Percentiles rank a stretch among this genome's conserved stretches.
Evolutionary conservation across 2,113 vertebrate species (phyloP).

Genomic region (Saccopteryx bilineata): DNA sequence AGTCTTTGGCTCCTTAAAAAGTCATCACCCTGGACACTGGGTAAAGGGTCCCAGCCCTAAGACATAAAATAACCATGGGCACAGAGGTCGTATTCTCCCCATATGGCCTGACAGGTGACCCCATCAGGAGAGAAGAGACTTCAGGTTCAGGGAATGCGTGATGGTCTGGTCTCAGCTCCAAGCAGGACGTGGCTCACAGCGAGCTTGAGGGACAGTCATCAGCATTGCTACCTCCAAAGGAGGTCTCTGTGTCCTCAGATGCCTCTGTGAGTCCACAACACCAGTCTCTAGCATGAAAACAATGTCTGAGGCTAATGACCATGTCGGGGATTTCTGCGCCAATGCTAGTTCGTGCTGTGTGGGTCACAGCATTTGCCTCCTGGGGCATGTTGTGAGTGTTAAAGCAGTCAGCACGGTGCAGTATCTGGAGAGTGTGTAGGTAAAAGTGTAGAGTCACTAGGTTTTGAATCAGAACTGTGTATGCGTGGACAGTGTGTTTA

Average conservation of each 20-base stretch:
- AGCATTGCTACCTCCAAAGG: not conserved
- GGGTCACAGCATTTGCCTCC: not conserved
- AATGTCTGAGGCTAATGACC: not conserved
- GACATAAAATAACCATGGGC: not conserved
- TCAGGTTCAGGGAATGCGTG: not conserved
- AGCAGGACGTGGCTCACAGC: not conserved
- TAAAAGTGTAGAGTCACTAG: not conserved
- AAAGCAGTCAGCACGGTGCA: not conserved
- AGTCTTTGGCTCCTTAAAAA: not conserved
- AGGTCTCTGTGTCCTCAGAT: not conserved
- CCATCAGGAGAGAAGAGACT: not conserved
- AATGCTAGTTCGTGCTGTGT: fast-evolving
- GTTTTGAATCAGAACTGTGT: not conserved
- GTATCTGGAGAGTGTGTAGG: not conserved
- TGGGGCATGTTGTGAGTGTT: not conserved
- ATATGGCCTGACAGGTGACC: not conserved
- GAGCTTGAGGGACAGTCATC: not conserved
- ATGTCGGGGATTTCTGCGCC: not conserved
- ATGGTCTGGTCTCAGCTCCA: not conserved
- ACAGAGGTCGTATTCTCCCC: fast-evolving
- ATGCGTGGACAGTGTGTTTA: not conserved
- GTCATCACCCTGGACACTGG: not conserved
- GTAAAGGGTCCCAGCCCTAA: not conserved
- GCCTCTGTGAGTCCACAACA: not conserved
- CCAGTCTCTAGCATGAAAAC: not conserved